phyloP scores from a whole-genome alignment of 2,888 invertebrate genomes.

The Cheilosia soror region DNA sequence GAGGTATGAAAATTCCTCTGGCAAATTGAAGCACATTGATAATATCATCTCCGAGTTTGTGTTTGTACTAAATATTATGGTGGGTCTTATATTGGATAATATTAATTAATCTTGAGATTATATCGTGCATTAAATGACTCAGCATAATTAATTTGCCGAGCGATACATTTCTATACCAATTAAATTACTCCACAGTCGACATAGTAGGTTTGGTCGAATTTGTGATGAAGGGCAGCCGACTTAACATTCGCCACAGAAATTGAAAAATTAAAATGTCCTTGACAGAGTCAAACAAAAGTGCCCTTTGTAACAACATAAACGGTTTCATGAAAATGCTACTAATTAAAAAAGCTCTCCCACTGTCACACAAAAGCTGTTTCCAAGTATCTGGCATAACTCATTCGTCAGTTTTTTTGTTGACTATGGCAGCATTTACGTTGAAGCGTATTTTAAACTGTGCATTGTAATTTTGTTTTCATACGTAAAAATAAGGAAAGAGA shows the following conservation, averaged over 20 bases:
- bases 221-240: background rate
- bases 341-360: background rate
- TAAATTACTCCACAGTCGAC: background rate
- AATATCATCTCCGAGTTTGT: conserved; percentile 7
- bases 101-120: conserved; percentile 22
- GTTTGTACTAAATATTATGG: background rate
- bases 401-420: background rate
- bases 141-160: conserved; percentile 24
- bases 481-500: too few relatives aligned
- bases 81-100: conserved; percentile 7
- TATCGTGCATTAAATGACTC: conserved; percentile 9
- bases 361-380: background rate
- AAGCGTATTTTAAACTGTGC: background rate
- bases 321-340: background rate
- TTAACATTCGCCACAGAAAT: background rate
- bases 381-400: background rate
- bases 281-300: background rate
- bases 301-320: background rate
- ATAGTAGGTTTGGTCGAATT: background rate
- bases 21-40: conserved; percentile 5
- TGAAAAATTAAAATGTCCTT: conserved; percentile 1
- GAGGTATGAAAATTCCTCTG: background rate
- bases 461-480: too few relatives aligned
- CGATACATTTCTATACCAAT: background rate
- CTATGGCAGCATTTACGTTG: background rate